These are phyloP conservation scores for Staurois parvus DNA, from an alignment of 2,797 vertebrate species.

Conservation along the genomic window DNA sequence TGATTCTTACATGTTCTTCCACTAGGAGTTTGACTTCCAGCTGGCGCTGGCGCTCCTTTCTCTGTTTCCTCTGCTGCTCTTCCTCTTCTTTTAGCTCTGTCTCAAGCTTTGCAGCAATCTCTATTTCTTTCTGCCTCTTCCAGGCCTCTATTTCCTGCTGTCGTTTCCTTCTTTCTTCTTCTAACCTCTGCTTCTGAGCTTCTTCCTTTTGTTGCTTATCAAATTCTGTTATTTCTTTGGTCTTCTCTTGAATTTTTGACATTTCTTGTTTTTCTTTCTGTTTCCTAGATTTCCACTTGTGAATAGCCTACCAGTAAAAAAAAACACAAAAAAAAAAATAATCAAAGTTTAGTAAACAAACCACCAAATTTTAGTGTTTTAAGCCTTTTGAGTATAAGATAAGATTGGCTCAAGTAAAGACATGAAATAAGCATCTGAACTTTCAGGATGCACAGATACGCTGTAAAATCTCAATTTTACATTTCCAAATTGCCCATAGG, in stretches of 20 bases:
- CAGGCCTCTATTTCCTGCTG: constrained; percentile 78
- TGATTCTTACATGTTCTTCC: constrained; percentile 78
- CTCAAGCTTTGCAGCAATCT: constrained; percentile 74
- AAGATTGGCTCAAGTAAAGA: too few relatives aligned
- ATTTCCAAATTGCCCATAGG: too few relatives aligned
- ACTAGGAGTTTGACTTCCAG: constrained; percentile 78
- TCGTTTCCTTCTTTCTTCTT: constrained; percentile 77
- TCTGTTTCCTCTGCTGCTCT: constrained; percentile 74
- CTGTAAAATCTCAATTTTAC: too few relatives aligned
- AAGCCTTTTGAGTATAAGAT: too few relatives aligned
- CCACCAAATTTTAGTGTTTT: too few relatives aligned
- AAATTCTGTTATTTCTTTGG: constrained; percentile 67
- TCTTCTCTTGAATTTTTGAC: constrained; percentile 76
- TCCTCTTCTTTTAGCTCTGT: constrained; percentile 77
- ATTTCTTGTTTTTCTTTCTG: constrained; percentile 74
- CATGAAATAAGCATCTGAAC: too few relatives aligned
- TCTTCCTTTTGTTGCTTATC: constrained; percentile 67
- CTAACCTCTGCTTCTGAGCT: constrained; percentile 74
- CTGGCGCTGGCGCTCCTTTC: constrained; percentile 78
- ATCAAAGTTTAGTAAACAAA: neutral
- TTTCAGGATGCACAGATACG: too few relatives aligned
- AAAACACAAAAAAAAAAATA: neutral
- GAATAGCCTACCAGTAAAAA: constrained; percentile 81
- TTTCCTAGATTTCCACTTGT: constrained; percentile 84
- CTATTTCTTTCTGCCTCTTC: constrained; percentile 79